phyloP scores from a whole-genome alignment of 2,888 invertebrate species.

The Nycteola revayana region DNA sequence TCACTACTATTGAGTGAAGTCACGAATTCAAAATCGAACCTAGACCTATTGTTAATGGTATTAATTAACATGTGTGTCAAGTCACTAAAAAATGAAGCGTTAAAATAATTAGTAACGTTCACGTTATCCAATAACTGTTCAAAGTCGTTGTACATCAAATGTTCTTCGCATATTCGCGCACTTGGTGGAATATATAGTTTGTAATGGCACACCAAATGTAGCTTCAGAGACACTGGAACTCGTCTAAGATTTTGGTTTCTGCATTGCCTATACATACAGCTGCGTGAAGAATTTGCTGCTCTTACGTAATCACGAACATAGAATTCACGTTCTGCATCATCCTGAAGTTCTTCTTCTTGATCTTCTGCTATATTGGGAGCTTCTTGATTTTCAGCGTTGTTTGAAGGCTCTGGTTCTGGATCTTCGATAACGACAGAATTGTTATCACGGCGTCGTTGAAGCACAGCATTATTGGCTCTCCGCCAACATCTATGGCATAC shows the following conservation, averaged over 20 bases:
- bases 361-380: slow-evolving; percentile 1
- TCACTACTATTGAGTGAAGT: slow-evolving; percentile 6
- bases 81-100: no score
- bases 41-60: slow-evolving; percentile 5
- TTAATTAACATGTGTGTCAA: no score
- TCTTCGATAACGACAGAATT: no score
- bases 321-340: background rate
- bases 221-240: slow-evolving; percentile 8
- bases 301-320: slow-evolving; percentile 5
- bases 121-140: slow-evolving; percentile 7
- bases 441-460: no score
- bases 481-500: slow-evolving; percentile 8
- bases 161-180: slow-evolving; percentile 11
- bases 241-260: slow-evolving; percentile 1
- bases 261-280: slow-evolving; percentile 1
- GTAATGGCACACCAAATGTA: slow-evolving; percentile 10
- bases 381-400: slow-evolving; percentile 8
- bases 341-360: no score
- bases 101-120: no score
- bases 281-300: slow-evolving; percentile 4
- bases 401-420: no score
- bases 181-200: slow-evolving; percentile 13
- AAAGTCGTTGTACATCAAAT: slow-evolving; percentile 6
- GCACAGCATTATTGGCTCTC: slow-evolving; percentile 5
- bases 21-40: slow-evolving; percentile 12